Conservation (phyloP, 2,888 invertebrate species). For the Chrysolina haemoptera region DNA sequence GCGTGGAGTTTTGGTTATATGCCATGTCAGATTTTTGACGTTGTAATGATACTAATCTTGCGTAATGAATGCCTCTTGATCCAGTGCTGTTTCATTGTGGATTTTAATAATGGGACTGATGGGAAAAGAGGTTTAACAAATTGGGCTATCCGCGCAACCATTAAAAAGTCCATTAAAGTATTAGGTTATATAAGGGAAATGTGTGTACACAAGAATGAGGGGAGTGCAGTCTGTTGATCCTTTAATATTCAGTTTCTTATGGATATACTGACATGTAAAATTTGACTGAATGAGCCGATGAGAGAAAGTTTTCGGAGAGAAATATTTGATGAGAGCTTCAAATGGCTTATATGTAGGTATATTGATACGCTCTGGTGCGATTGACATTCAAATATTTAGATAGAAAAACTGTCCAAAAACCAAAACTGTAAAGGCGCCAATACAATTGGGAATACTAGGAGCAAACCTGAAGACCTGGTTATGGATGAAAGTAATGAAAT, state of each 20-base stretch:
- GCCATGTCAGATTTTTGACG: slow-evolving; percentile 40
- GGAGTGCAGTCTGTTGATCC: not conserved
- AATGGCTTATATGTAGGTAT: too few species aligned
- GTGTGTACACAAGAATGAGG: not conserved
- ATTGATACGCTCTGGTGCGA: too few species aligned
- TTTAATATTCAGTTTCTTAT: not conserved
- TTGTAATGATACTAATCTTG: slow-evolving; percentile 47
- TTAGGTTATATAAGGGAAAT: slow-evolving; percentile 27
- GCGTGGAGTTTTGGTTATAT: slow-evolving; percentile 26
- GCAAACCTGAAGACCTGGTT: too few species aligned
- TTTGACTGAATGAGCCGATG: too few species aligned
- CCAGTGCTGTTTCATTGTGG: slow-evolving; percentile 36
- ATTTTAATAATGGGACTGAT: slow-evolving; percentile 36
- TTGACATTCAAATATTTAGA: too few species aligned
- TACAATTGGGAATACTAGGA: too few species aligned
- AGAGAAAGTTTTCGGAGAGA: too few species aligned
- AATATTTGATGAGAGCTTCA: too few species aligned
- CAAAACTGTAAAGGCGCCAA: too few species aligned
- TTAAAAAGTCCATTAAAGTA: slow-evolving; percentile 38
- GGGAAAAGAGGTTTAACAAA: slow-evolving; percentile 32
- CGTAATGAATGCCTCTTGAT: slow-evolving; percentile 41
- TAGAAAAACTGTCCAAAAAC: too few species aligned
- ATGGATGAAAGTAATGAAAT: too few species aligned
- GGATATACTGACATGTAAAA: too few species aligned
- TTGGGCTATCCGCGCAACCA: slow-evolving; percentile 27